Base-by-base conservation (phyloP, 2,797 vertebrate species). In the Aphelocoma californica region DNA sequence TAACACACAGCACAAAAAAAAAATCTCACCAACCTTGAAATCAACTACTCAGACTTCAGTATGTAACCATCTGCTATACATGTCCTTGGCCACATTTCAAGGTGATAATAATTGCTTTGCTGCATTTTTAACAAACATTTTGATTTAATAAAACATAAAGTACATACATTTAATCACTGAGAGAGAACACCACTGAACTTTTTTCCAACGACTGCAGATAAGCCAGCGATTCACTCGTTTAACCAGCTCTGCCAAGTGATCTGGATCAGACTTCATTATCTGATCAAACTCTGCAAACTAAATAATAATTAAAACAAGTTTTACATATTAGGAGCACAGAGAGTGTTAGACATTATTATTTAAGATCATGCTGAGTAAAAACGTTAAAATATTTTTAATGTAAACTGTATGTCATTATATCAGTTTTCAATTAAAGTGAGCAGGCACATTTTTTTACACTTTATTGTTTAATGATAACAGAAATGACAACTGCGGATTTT, bases 221-320 rank as follows among this genome's bases (percentile, higher is more conserved):
- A 99, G 98, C 99, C 99, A 99, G 93, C 98, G 98, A 98, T 99
- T 99, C 93, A 99, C 99, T 92, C 98, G 98, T 95, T 98, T 98
- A 91, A 99, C 98, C 96, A 99, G 97, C 96, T 99, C 98, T 2
- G 99, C 99, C 94, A 99, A 98, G 96, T 99, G 99, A 67, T 99
- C 99, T 0, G 99, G 99, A 96, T 99, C 99, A 32, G 99, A 99
- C 97, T 99, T 99, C 99, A 99, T 99, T 93, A 99, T 99, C 97
- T 99, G 99, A 97, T 99, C 99, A 57, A 99, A 99, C 97, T 99
- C 99, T 85, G 99, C 98, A 97, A 99, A 99, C 99, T 99, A 97
- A 96, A 67, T 45, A 45, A 66, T 70, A 91, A 47, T 47, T 70
- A 89, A 31, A 81, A 94, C 29, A 54, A 61, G 57, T 21, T 81